Conservation (phyloP, 2,888 invertebrate species). For the Yponomeuta evonymella region DNA sequence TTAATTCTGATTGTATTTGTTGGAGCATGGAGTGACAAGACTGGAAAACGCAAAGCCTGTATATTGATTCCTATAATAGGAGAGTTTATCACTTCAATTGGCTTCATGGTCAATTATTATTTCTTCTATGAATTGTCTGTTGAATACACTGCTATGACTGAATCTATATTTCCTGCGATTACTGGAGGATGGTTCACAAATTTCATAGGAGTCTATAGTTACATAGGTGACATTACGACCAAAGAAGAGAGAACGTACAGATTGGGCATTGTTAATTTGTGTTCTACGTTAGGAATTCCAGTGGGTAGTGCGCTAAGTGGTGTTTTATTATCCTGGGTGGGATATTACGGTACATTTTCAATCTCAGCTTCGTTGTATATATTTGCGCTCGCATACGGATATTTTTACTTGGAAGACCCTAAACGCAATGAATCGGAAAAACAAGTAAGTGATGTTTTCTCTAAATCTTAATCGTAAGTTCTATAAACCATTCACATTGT, state of each 20-base stretch:
- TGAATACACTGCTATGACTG: conserved; percentile 85
- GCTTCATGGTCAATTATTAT: conserved; percentile 86
- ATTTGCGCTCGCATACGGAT: conserved; percentile 83
- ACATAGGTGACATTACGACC: conserved; percentile 90
- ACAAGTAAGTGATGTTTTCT: conserved; percentile 10
- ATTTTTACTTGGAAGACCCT: conserved; percentile 81
- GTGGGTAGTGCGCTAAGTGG: conserved; percentile 92
- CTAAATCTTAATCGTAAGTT: no score
- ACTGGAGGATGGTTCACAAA: conserved; percentile 92
- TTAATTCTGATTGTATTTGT: conserved; percentile 87
- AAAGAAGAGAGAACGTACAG: conserved; percentile 87
- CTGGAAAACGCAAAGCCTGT: conserved; percentile 83
- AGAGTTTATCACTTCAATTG: conserved; percentile 85
- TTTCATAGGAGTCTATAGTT: conserved; percentile 91
- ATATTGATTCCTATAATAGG: conserved; percentile 88
- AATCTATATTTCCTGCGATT: conserved; percentile 86
- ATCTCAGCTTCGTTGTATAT: conserved; percentile 83
- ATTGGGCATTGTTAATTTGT: conserved; percentile 91
- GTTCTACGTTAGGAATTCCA: conserved; percentile 90
- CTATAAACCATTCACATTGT: no score
- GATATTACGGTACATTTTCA: conserved; percentile 88
- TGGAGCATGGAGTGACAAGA: conserved; percentile 86
- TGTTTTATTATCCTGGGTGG: conserved; percentile 80
- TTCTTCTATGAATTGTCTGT: conserved; percentile 86
- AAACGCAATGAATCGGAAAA: conserved; percentile 41